Conservation (phyloP, 2,888 invertebrate species). For the Ctenicera cuprea region DNA sequence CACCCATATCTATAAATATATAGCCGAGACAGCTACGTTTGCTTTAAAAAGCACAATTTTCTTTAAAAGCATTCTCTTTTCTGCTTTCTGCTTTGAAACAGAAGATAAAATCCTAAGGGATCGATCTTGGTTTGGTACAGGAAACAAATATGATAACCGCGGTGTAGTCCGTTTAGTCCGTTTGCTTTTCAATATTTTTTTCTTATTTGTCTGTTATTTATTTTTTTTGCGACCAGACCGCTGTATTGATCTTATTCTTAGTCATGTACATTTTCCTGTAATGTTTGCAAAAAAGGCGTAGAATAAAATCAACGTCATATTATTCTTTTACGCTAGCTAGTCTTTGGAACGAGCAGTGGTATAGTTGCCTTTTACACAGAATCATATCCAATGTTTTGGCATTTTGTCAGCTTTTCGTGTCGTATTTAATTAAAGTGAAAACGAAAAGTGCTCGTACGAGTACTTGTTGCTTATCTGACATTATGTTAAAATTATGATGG, state of each 20-base stretch:
- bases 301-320: conserved; percentile 12
- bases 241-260: background rate
- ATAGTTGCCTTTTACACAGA: conserved; percentile 13
- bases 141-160: conserved; percentile 35
- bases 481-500: background rate
- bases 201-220: background rate
- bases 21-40: conserved; percentile 25
- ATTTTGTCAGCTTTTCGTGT: conserved; percentile 5
- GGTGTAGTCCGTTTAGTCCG: conserved; percentile 12
- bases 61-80: conserved; percentile 44
- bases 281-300: conserved; percentile 5
- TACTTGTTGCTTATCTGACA: conserved; percentile 25
- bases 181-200: conserved; percentile 30
- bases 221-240: background rate
- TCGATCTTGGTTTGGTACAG: conserved; percentile 38
- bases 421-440: conserved; percentile 19
- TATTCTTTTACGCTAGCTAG: background rate
- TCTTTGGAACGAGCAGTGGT: background rate
- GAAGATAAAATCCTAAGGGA: conserved; percentile 42
- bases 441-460: background rate
- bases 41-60: conserved; percentile 42
- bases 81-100: conserved; percentile 38
- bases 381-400: conserved; percentile 1
- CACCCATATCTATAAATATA: conserved; percentile 24
- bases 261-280: conserved; percentile 4